Conservation (phyloP, 2,113 vertebrate genomes). For the Oplegnathus fasciatus region DNA sequence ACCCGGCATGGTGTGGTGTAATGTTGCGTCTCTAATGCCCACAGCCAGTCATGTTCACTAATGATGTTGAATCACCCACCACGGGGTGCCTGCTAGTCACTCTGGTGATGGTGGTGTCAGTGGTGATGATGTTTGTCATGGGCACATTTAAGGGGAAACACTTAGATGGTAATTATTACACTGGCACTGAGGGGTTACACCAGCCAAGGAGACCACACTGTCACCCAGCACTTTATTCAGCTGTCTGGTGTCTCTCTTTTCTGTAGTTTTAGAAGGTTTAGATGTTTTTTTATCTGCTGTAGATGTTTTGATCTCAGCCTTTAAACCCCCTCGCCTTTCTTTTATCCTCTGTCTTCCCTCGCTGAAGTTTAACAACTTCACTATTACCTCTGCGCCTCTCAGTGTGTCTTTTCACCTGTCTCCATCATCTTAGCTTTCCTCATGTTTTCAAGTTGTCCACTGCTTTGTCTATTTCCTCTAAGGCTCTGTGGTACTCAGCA, state of each 20-base stretch:
- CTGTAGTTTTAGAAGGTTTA: neutral
- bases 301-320: conserved; percentile 38
- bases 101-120: conserved; percentile 72
- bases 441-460: conserved; percentile 19
- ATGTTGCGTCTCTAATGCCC: conserved; percentile 87
- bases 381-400: conserved; percentile 33
- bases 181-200: conserved; percentile 51
- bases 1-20: conserved; percentile 81
- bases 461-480: conserved; percentile 31
- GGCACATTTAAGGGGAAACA: conserved; percentile 72
- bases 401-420: conserved; percentile 39
- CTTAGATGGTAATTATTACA: conserved; percentile 76
- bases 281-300: neutral
- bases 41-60: conserved; percentile 85
- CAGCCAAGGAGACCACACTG: conserved; percentile 19
- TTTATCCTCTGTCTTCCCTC: conserved; percentile 26
- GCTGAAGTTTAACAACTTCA: conserved; percentile 40
- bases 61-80: conserved; percentile 85
- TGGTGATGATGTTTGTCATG: conserved; percentile 79
- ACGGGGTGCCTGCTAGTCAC: conserved; percentile 67
- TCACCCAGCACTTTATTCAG: conserved; percentile 18
- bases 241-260: neutral
- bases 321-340: conserved; percentile 10
- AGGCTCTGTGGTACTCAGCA: conserved; percentile 15
- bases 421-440: conserved; percentile 22